These are phyloP conservation scores for Adelosebastes latens DNA, from an alignment of 2,797 vertebrate species.

Conservation along the genomic window DNA sequence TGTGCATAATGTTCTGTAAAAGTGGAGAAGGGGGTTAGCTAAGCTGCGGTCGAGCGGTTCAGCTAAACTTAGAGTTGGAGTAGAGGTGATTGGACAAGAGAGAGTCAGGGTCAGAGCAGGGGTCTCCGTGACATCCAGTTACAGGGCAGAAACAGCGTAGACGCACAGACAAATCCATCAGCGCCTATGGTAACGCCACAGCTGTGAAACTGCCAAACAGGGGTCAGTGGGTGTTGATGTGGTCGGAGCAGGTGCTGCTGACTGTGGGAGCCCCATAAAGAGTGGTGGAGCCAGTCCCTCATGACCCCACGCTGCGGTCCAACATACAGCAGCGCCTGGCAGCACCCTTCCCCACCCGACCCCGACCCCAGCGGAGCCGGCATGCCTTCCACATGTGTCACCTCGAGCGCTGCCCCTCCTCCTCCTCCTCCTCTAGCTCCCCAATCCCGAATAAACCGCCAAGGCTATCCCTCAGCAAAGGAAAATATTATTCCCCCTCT, in stretches of 20 bases:
- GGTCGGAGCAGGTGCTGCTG: constrained; percentile 79
- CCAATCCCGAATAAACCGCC: constrained; percentile 67
- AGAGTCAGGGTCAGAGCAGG: constrained; percentile 43
- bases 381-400: constrained; percentile 81
- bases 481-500: constrained; percentile 80
- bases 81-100: constrained; percentile 39
- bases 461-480: constrained; percentile 72
- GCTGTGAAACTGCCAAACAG: constrained; percentile 79
- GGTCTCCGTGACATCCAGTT: constrained; percentile 54
- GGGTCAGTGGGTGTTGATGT: constrained; percentile 79
- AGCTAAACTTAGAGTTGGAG: constrained; percentile 42
- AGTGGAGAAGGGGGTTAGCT: constrained; percentile 11
- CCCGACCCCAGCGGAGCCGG: constrained; percentile 59
- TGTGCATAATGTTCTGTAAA: constrained; percentile 19
- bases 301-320: constrained; percentile 57
- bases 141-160: constrained; percentile 52
- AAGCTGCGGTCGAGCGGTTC: constrained; percentile 11
- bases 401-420: constrained; percentile 25
- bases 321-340: constrained; percentile 51
- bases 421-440: constrained; percentile 37
- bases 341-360: constrained; percentile 51
- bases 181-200: constrained; percentile 67
- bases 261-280: constrained; percentile 75
- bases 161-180: constrained; percentile 63
- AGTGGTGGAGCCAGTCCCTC: constrained; percentile 69